Conservation (phyloP, 2,113 vertebrate species). For the Saimiri boliviensis region DNA sequence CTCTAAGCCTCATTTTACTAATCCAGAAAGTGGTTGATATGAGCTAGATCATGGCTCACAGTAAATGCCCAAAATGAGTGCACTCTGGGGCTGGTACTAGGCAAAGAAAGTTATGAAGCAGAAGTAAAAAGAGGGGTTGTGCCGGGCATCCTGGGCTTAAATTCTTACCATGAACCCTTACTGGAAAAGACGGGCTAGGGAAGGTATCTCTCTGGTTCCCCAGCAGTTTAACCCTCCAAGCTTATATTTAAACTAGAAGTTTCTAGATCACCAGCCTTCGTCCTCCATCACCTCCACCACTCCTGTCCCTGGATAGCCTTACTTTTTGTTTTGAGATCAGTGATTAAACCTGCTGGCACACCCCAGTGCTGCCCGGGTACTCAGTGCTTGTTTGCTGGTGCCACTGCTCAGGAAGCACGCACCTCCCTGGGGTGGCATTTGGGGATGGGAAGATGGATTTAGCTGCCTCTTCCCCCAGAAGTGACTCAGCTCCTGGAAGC, state of each 20-base stretch:
- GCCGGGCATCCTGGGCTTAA: not conserved
- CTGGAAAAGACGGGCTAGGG: not conserved
- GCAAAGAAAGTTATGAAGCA: not conserved
- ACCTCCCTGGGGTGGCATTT: conserved; percentile 38
- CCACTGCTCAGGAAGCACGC: not conserved
- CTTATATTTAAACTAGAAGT: not conserved
- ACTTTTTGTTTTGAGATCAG: not conserved
- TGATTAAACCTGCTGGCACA: not conserved
- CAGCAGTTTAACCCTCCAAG: not conserved
- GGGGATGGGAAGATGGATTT: conserved; percentile 63
- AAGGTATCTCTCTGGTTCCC: not conserved
- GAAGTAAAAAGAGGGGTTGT: not conserved
- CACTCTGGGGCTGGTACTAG: not conserved
- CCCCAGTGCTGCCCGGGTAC: not conserved
- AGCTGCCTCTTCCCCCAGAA: conserved; percentile 61
- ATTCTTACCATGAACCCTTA: not conserved
- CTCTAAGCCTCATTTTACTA: not conserved
- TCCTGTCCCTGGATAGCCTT: not conserved
- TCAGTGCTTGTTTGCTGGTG: not conserved
- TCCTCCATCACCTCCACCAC: accelerated
- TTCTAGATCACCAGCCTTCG: not conserved
- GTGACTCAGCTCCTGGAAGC: conserved; percentile 63
- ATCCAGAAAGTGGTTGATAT: not conserved
- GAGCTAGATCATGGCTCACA: not conserved
- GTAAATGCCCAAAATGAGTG: not conserved